phyloP scores from a whole-genome alignment of 2,113 vertebrate species.

The Callorhinus ursinus region DNA sequence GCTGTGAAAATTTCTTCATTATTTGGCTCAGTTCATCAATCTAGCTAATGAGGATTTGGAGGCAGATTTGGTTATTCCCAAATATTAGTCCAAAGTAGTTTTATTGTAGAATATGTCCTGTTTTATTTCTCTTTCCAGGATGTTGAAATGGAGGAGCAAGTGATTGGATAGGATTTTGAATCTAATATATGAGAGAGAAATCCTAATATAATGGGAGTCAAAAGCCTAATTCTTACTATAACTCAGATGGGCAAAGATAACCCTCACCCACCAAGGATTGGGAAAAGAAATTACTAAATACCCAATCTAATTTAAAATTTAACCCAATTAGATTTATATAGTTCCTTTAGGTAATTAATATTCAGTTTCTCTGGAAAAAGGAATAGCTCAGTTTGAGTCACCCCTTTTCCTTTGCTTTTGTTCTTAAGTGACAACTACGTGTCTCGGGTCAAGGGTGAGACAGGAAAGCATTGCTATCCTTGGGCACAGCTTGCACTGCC shows the following conservation, averaged over 20 bases:
- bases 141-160: neutral
- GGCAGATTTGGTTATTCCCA: neutral
- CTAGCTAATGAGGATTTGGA: neutral
- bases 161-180: conserved; percentile 1
- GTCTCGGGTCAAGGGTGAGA: neutral
- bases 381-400: neutral
- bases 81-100: neutral
- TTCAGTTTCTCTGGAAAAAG: neutral
- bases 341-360: neutral
- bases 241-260: neutral
- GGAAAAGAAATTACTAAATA: neutral
- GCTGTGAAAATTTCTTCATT: neutral
- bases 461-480: neutral
- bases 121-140: neutral
- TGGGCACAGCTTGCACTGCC: too few relatives aligned
- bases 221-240: neutral
- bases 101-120: neutral
- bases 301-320: neutral
- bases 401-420: neutral
- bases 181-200: neutral
- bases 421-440: neutral
- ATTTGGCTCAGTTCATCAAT: neutral
- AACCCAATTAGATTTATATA: neutral
- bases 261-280: fast-evolving
- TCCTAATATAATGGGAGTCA: neutral